Base-by-base conservation (phyloP, 2,797 vertebrate species). In the Peromyscus nudipes region DNA sequence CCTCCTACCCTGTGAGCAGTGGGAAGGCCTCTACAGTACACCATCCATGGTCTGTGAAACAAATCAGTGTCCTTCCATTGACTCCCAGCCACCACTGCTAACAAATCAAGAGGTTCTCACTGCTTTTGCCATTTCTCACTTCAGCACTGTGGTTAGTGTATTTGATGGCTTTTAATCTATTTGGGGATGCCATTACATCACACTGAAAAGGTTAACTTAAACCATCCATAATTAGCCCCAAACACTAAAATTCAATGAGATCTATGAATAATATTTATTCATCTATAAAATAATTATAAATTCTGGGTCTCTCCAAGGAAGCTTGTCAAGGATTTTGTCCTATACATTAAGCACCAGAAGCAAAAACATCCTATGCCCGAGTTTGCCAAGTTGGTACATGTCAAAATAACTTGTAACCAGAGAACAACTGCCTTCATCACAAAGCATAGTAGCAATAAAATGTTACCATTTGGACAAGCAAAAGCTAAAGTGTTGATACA, bases 151-250 rank as follows among this genome's bases (percentile, higher is more conserved):
- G 31, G 10, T 85, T 96, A 77, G 21, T 64, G 25, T 6, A 89
- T 10, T 19, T 91, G 16, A 86, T 81, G 16, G 19, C 17, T 17
- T 7, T 62, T 73, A 31, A 77, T 67, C 84, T 83, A n/a, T 52
- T 86, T 96, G 77, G 73, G 40, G 34, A 80, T 91, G 4, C 49
- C 37, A 92, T 1, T 62, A 34, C 1, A 67, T 40, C 6, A 62
- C 37, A 31, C 81, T 76, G 57, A 76, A 92, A 95, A 92, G 8
- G 14, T 49, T 37, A 82, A 57, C 89, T 94, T 89, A 91, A 86
- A 31, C 73, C 16, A 10, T 11, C 31, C 14, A 73, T 23, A 21
- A 10, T 88, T 91, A 85, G n/a, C 40, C 27, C 73, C 92, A 49
- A 64, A 79, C 92, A 80, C 6, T 46, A 84, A 46, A 86, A 40